These are phyloP conservation scores for Dinocampus coccinellae DNA, from an alignment of 2,888 invertebrate genomes.

Conservation along the genomic window DNA sequence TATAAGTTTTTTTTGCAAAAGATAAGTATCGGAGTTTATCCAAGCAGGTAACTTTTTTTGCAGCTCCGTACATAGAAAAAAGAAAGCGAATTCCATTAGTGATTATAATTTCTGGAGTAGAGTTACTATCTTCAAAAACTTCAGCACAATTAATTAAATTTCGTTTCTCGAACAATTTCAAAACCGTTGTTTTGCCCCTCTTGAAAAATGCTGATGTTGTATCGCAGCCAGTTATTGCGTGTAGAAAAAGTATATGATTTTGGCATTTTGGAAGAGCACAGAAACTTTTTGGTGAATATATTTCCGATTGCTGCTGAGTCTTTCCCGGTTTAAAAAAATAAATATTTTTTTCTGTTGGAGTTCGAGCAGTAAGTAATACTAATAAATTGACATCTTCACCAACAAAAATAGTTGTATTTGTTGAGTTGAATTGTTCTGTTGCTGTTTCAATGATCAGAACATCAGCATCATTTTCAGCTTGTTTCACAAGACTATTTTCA, in stretches of 20 bases:
- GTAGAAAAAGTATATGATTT: conserved; percentile 38
- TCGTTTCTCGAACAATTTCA: conserved; percentile 43
- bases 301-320: conserved; percentile 42
- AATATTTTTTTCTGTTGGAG: conserved; percentile 29
- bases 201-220: conserved; percentile 40
- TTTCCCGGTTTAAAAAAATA: conserved; percentile 50
- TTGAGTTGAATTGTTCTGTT: conserved; percentile 15
- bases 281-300: conserved; percentile 51
- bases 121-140: conserved; percentile 46
- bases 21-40: conserved; percentile 50
- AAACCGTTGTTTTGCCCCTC: conserved; percentile 44
- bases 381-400: not conserved
- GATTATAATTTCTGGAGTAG: conserved; percentile 44
- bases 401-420: conserved; percentile 30
- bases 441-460: conserved; percentile 53
- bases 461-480: conserved; percentile 52
- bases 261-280: conserved; percentile 44
- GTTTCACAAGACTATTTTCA: conserved; percentile 54
- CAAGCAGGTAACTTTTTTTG: conserved; percentile 47
- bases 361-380: not conserved
- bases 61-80: conserved; percentile 51
- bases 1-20: conserved; percentile 47
- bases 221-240: conserved; percentile 45
- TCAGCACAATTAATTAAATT: conserved; percentile 35
- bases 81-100: conserved; percentile 53